Percentiles rank a stretch among this genome's conserved stretches.
Conservation (phyloP, 2,113 vertebrate genomes). For the Dasyornis broadbenti region DNA sequence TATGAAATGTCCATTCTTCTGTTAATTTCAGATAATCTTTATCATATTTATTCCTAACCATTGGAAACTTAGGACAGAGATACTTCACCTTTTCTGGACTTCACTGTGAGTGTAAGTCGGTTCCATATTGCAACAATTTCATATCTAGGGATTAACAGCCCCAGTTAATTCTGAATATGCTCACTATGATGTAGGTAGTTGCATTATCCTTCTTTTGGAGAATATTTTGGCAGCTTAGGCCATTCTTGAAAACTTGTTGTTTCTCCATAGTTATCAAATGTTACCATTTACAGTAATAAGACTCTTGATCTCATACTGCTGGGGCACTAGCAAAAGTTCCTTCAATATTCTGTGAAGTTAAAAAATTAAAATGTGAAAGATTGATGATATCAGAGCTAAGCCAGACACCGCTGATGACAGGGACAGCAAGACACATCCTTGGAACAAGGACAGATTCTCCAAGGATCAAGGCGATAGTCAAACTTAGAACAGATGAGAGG, state of each 20-base stretch:
- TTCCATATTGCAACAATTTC: background rate
- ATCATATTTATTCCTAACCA: background rate
- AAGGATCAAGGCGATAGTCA: background rate
- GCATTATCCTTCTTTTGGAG: background rate
- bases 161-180: background rate
- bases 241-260: background rate
- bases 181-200: background rate
- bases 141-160: background rate
- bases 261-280: background rate
- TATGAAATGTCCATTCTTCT: background rate
- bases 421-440: background rate
- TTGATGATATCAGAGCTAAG: background rate
- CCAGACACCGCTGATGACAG: rapidly evolving
- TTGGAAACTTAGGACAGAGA: background rate
- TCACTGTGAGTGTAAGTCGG: background rate
- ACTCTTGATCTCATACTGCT: background rate
- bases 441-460: background rate
- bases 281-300: background rate
- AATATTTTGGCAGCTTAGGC: background rate
- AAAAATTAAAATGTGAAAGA: background rate
- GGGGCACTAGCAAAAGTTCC: background rate
- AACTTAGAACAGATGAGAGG: background rate
- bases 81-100: background rate
- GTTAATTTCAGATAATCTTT: background rate
- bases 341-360: background rate